Evolutionary conservation across 2,113 vertebrate species (phyloP).

Genomic region (Platichthys flesus): DNA sequence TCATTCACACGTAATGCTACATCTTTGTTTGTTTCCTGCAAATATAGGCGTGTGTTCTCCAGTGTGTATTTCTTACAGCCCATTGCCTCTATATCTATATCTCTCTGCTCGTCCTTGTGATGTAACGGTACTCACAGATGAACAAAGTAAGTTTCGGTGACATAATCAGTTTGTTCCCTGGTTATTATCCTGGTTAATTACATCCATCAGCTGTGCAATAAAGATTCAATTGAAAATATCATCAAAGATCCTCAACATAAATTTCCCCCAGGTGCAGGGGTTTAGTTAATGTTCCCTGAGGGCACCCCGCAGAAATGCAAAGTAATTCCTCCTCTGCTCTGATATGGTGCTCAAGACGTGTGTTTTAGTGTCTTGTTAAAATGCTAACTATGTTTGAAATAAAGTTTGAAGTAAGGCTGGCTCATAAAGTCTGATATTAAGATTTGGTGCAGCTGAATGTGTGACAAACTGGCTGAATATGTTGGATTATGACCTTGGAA

Average conservation of each 20-base stretch:
- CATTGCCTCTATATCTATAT: not conserved
- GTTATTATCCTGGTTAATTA: conserved; percentile 68
- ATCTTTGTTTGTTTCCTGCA: not conserved
- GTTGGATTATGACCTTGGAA: not conserved
- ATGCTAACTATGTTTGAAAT: conserved; percentile 32
- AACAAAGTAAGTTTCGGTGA: conserved; percentile 51
- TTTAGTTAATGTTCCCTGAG: conserved; percentile 62
- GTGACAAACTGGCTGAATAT: not conserved
- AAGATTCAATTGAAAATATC: conserved; percentile 69
- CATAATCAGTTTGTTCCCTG: conserved; percentile 56
- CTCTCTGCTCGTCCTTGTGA: conserved; percentile 37
- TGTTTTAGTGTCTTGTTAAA: conserved; percentile 48
- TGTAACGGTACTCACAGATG: conserved; percentile 40
- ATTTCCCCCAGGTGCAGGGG: conserved; percentile 60
- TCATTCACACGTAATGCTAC: not conserved
- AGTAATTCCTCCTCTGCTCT: conserved; percentile 38
- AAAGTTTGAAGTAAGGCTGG: not conserved
- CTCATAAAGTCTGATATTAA: not conserved
- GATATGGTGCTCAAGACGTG: conserved; percentile 25
- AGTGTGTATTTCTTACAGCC: conserved; percentile 10
- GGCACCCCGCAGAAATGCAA: conserved; percentile 47
- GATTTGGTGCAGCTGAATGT: not conserved
- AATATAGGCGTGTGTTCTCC: not conserved
- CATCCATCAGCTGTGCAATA: conserved; percentile 68
- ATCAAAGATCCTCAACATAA: conserved; percentile 71